Base-by-base conservation (phyloP, 2,888 invertebrate species). In the Protophormia terraenovae region DNA sequence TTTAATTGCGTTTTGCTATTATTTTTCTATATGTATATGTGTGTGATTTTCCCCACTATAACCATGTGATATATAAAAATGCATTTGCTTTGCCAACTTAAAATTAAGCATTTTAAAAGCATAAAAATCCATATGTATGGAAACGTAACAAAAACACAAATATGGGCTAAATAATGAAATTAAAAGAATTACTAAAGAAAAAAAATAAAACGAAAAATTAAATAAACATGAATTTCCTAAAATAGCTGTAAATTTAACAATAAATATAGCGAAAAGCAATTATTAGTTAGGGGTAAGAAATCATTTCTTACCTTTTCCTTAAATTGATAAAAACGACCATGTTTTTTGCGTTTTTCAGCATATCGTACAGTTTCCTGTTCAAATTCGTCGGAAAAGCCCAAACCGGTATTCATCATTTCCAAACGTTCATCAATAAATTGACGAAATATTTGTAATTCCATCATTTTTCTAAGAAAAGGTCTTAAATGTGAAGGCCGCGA, bases 321-420 rank as follows among this genome's bases (percentile, higher is more conserved):
- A 12, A 98, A 96, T 89, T 98, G 97, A 92, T 96, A 97, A 77
- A 93, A 92, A 66, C 92, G 91, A 22, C 92, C 90, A 32, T 90
- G 91, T 92, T 91, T 94, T 93, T 76, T 94, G 93, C 89, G 93
- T 92, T 87, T 94, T 91, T 92, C 93, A 90, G 88, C 93, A 90
- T 91, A 93, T 89, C 90, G 94, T 91, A 73, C 96, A 80, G 95
- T 96, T 93, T 99, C 98, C 90, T 96, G 94, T 93, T 99, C 99
- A 93, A 99, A 99, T 91, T 98, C 97, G 92, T 99, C 99, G 41
- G 96, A 96, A 91, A 98, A 97, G 0, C 98, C 97, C 81, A 96
- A 94, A 0, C 99, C 98, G n/a, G 96, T 96, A 92, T 98, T 98
- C 86, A 99, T 94, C 94, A 98, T 95, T 88, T 97, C 96, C 88